These are phyloP conservation scores for Diadumene lineata DNA, from an alignment of 92 coral and sea anemone genomes.

Conservation along the genomic window DNA sequence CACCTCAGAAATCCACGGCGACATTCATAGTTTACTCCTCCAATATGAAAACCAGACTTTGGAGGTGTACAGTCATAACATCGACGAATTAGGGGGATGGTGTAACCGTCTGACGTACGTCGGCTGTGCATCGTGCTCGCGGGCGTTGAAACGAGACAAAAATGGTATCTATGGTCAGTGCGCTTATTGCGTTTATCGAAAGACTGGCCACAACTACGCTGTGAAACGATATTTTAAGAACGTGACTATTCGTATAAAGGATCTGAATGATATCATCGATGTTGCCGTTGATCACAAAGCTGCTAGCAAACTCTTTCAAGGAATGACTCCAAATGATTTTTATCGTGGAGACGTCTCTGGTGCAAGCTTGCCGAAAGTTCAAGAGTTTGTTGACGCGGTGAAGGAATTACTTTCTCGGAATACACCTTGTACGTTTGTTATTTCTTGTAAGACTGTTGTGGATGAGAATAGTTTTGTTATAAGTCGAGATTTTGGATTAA, in stretches of 20 bases:
- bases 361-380: conserved; percentile 7
- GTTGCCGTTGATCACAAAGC: conserved; percentile 40
- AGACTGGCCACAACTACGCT: conserved; percentile 51
- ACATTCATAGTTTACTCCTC: conserved; percentile 44
- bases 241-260: conserved; percentile 22
- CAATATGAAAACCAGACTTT: conserved; percentile 15
- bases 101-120: conserved; percentile 54
- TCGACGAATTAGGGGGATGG: conserved; percentile 19
- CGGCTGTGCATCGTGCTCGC: conserved; percentile 78
- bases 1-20: conserved; percentile 53
- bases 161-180: conserved; percentile 87
- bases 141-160: conserved; percentile 65
- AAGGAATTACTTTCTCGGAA: conserved; percentile 22
- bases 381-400: conserved; percentile 28
- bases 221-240: conserved; percentile 55
- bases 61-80: conserved; percentile 24
- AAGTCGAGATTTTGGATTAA: conserved; percentile 39
- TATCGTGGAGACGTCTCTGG: not conserved
- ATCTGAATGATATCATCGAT: conserved; percentile 4
- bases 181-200: conserved; percentile 50
- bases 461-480: conserved; percentile 76
- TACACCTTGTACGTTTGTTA: conserved; percentile 4
- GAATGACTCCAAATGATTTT: not conserved
- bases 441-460: conserved; percentile 45
- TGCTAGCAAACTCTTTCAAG: conserved; percentile 53